Percentiles rank a stretch among this genome's conserved stretches.
phyloP scores from a whole-genome alignment of 2,797 vertebrate genomes.

The Microctenopoma steveboyesi region DNA sequence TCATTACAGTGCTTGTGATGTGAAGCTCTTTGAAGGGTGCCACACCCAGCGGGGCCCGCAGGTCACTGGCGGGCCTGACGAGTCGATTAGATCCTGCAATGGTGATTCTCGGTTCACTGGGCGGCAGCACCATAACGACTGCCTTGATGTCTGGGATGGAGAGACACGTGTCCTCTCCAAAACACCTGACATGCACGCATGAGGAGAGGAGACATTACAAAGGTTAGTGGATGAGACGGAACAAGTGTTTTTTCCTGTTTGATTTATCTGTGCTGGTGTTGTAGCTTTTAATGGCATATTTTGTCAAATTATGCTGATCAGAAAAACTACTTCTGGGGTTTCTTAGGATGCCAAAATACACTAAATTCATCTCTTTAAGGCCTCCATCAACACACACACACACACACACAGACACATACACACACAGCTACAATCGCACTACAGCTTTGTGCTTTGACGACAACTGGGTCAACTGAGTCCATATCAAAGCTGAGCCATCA shows the following conservation, averaged over 20 bases:
- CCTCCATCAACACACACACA: not conserved
- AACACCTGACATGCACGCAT: conserved; percentile 86
- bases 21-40: conserved; percentile 92
- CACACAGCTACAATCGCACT: not conserved
- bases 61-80: conserved; percentile 87
- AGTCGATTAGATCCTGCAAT: conserved; percentile 90
- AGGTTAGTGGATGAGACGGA: conserved; percentile 9
- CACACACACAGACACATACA: not conserved
- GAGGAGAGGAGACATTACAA: not conserved
- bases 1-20: conserved; percentile 92
- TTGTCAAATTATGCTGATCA: too few relatives aligned
- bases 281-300: not conserved
- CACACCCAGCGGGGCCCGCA: conserved; percentile 86
- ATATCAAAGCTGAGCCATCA: not conserved
- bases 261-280: not conserved
- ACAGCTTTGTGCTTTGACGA: not conserved
- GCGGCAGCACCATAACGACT: conserved; percentile 92
- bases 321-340: not conserved
- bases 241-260: conserved; percentile 1
- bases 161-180: conserved; percentile 95
- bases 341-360: too few relatives aligned
- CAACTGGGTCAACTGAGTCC: not conserved
- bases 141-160: conserved; percentile 92
- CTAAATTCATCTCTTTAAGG: not conserved
- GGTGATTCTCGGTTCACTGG: conserved; percentile 95